A percentile compares a stretch with the other conserved stretches of the same genome.
Evolutionary conservation across 2,113 vertebrate species (phyloP).

Genomic region (Sarotherodon lohbergeri): DNA sequence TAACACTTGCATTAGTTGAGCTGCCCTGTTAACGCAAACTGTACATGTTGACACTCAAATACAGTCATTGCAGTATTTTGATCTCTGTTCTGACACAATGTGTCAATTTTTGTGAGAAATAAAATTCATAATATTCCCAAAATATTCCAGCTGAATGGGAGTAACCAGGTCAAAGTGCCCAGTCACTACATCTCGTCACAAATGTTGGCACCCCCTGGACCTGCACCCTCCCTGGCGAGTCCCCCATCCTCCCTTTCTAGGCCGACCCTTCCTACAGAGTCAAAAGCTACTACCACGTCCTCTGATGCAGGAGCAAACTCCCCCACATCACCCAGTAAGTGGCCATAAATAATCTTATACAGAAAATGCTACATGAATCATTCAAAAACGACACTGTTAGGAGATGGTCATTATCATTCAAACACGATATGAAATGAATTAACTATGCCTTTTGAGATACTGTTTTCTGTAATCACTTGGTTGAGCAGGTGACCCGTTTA

Average conservation of each 20-base stretch:
- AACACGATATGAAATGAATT: not conserved
- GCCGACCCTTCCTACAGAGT: slow-evolving; percentile 81
- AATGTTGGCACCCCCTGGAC: slow-evolving; percentile 83
- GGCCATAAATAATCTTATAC: not conserved
- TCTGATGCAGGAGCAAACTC: slow-evolving; percentile 84
- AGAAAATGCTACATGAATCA: not conserved
- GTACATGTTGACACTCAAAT: not conserved
- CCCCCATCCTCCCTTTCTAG: slow-evolving; percentile 81
- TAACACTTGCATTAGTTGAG: not conserved
- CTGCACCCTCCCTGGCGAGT: slow-evolving; percentile 42
- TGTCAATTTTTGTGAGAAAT: not conserved
- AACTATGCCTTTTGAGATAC: not conserved
- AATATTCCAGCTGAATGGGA: slow-evolving; percentile 84
- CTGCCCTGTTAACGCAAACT: not conserved
- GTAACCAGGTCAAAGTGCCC: slow-evolving; percentile 89
- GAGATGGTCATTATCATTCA: not conserved
- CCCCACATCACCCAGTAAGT: slow-evolving; percentile 89
- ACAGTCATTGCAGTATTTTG: not conserved
- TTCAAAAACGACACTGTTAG: not conserved
- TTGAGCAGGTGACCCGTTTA: not conserved
- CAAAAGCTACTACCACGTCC: slow-evolving; percentile 86
- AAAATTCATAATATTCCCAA: not conserved
- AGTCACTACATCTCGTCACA: slow-evolving; percentile 90
- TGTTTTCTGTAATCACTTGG: not conserved
- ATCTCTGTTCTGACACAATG: not conserved